Percentiles rank a stretch among this genome's conserved stretches.
Conservation (phyloP, 2,797 vertebrate species). For the Etheostoma perlongum region DNA sequence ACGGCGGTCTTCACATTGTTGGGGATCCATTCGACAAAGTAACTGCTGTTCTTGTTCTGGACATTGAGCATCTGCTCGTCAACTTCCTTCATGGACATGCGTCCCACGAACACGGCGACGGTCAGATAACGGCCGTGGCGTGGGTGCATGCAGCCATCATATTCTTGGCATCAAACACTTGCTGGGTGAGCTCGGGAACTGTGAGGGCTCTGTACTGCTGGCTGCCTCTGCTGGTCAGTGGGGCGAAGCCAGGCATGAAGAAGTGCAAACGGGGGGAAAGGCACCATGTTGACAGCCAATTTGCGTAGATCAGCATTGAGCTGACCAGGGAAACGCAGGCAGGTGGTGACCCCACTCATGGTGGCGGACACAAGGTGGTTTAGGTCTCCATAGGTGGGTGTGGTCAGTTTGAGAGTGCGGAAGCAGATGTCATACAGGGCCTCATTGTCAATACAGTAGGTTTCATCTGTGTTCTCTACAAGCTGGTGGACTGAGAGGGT, state of each 20-base stretch:
- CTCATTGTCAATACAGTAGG: constrained; percentile 96
- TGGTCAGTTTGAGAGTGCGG: constrained; percentile 95
- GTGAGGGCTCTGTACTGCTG: constrained; percentile 94
- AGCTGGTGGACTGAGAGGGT: constrained; percentile 94
- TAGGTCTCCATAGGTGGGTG: constrained; percentile 93
- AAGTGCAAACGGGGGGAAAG: constrained; percentile 95
- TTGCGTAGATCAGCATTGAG: constrained; percentile 96
- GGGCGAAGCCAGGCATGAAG: constrained; percentile 96
- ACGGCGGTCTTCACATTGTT: constrained; percentile 96
- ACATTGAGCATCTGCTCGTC: constrained; percentile 98
- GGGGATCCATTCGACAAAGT: constrained; percentile 99
- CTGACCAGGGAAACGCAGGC: constrained; percentile 94
- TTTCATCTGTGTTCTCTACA: constrained; percentile 95
- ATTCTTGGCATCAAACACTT: constrained; percentile 95
- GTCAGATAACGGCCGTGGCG: constrained; percentile 94
- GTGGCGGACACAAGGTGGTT: constrained; percentile 95
- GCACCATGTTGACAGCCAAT: constrained; percentile 95
- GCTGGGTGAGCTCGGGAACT: constrained; percentile 94
- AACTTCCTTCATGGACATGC: constrained; percentile 99
- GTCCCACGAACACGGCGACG: constrained; percentile 92
- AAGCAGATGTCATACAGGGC: constrained; percentile 96
- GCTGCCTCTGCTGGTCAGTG: constrained; percentile 93
- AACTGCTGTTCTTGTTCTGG: constrained; percentile 98
- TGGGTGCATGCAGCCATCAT: constrained; percentile 96
- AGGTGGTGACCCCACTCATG: constrained; percentile 95